Conservation (phyloP, 2,888 invertebrate genomes). For the Abrostola triplasia region DNA sequence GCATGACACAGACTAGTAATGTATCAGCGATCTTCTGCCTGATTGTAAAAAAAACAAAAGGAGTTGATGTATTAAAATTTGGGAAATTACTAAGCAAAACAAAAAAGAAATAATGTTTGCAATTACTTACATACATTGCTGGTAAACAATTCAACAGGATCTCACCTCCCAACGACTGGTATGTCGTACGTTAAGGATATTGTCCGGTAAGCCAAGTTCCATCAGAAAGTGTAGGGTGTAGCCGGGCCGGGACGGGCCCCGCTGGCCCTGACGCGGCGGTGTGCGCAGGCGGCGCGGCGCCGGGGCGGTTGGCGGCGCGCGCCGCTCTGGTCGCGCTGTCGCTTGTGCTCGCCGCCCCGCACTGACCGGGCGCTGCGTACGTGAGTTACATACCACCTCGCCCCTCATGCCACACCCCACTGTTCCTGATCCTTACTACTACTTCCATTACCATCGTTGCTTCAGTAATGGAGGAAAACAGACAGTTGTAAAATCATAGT, state of each 20-base stretch:
- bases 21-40: no score
- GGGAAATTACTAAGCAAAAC: neutral
- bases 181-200: neutral
- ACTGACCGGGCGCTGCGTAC: constrained; percentile 84
- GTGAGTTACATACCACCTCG: constrained; percentile 72
- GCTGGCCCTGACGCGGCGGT: constrained; percentile 61
- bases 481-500: constrained; percentile 20
- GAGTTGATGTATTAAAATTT: no score
- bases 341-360: constrained; percentile 82
- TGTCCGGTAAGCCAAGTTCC: constrained; percentile 20
- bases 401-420: constrained; percentile 37
- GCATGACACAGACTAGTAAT: no score
- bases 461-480: constrained; percentile 32
- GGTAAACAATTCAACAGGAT: neutral
- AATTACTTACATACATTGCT: neutral
- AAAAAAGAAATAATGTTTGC: neutral
- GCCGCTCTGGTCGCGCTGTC: constrained; percentile 78
- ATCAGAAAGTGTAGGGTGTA: constrained; percentile 41
- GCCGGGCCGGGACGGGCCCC: constrained; percentile 24
- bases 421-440: constrained; percentile 50
- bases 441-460: constrained; percentile 43
- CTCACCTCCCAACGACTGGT: constrained; percentile 11
- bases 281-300: constrained; percentile 84
- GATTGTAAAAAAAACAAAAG: no score
- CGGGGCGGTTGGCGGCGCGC: constrained; percentile 76